Evolutionary conservation across 2,888 invertebrate genomes (phyloP), one percentile per base, ranked within the genome.

Genomic region (Alentia gelatinosa): DNA sequence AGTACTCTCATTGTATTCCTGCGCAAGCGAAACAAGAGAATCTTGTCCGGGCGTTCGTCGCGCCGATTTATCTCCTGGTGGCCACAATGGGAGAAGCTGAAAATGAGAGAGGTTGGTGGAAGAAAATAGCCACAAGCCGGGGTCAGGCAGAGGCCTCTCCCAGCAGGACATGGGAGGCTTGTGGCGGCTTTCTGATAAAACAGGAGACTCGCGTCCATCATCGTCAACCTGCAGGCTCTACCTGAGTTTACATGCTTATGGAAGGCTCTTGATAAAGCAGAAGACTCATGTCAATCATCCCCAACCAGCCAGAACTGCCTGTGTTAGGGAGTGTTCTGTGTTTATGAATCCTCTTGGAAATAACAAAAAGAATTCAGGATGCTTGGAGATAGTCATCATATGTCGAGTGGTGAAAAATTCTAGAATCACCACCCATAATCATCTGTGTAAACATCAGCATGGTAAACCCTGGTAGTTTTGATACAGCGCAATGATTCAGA

Each of bases 81-180:
- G 35, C 9, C 19, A 83, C 39, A 40, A 83, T 83, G 26, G 83
- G 26, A 4, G 39, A 40, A 83, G 83, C 39, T 83, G 83, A 83
- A 83, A 83, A 83, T 83, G 40, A 83, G 39, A 37, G 83, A 83
- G 68, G 30, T 30, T 68, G 68, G 68, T 26, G 68, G 68, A 68
- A 68, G n/a, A 74, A 83, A 83, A 83, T 39, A 83, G 83, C 83
- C 83, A 83, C 37, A 83, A 83, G n/a, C 39, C 30, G 83, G 83
- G 83, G 83, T 83, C 83, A 83, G 83, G 12, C 12, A 23, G 39
- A 26, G 83, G 83, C 3, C 83, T 40, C 68, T 39, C 37, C n/a
- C 83, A 83, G 40, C 83, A 26, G 37, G 35, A 40, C 37, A 83
- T 35, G 30, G 83, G 79, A 23, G 83, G 83, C 83, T 83, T 83